Evolutionary conservation across 2,888 invertebrate genomes (phyloP).

Genomic region (Limnephilus marmoratus): DNA sequence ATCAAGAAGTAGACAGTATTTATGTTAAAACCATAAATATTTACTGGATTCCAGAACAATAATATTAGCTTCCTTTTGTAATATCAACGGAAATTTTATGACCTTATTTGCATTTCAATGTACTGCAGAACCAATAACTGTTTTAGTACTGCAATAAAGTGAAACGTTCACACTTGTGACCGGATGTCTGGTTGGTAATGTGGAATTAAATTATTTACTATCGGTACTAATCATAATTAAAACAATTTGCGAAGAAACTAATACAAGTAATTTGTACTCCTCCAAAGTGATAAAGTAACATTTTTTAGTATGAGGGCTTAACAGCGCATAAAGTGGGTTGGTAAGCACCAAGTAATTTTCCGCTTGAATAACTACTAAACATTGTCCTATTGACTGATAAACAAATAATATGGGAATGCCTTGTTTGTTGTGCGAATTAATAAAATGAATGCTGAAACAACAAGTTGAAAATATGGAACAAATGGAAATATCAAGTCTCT

Average conservation of each 20-base stretch:
- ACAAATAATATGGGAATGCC: not conserved
- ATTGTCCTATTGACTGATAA: not conserved
- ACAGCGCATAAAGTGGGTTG: constrained; percentile 3
- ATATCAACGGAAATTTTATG: constrained; percentile 50
- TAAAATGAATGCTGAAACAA: not conserved
- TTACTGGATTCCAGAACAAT: constrained; percentile 22
- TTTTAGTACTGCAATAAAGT: constrained; percentile 50
- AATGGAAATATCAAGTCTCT: not conserved
- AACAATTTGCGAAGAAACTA: not conserved
- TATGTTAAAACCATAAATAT: constrained; percentile 10
- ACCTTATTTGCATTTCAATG: constrained; percentile 53
- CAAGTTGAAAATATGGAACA: not conserved
- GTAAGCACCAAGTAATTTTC: not conserved
- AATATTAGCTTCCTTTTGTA: constrained; percentile 49
- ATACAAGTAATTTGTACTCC: not conserved
- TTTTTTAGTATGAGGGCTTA: not conserved
- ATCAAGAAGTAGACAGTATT: not conserved
- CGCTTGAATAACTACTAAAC: not conserved
- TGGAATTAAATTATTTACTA: constrained; percentile 51
- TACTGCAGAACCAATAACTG: constrained; percentile 53
- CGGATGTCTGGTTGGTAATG: constrained; percentile 60
- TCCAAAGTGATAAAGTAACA: not conserved
- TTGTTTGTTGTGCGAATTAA: not conserved
- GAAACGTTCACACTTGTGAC: constrained; percentile 48
- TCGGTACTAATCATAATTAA: constrained; percentile 43